These are phyloP conservation scores for Hydrolagus affinis DNA, from an alignment of 2,113 vertebrate species.

Conservation along the genomic window DNA sequence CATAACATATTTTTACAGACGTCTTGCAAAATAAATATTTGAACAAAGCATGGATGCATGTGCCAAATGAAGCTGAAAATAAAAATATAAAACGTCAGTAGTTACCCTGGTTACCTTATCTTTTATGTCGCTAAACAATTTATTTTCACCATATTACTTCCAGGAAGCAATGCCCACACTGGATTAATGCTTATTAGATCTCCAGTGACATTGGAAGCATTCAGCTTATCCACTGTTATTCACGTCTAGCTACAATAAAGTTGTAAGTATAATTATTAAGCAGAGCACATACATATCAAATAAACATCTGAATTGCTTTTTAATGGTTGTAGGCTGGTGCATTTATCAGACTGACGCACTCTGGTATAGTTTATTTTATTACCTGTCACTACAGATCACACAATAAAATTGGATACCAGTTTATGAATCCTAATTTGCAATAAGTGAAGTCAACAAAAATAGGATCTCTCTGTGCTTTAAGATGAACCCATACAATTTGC, in stretches of 20 bases:
- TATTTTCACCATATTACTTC: too few relatives aligned
- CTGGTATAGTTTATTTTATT: neutral
- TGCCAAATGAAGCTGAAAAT: constrained; percentile 17
- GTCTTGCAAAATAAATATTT: constrained; percentile 2
- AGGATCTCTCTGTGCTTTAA: neutral
- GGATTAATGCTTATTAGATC: neutral
- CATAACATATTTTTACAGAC: neutral
- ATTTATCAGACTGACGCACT: constrained; percentile 12
- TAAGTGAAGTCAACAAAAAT: neutral
- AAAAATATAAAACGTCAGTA: neutral
- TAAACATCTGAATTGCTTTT: constrained; percentile 4
- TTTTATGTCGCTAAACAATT: too few relatives aligned
- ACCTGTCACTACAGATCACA: neutral
- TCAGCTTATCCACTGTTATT: neutral
- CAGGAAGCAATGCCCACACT: neutral
- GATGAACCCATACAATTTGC: too few relatives aligned
- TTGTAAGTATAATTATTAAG: neutral
- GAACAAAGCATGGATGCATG: neutral
- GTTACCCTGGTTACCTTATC: constrained; percentile 8
- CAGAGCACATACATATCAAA: neutral
- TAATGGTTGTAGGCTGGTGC: constrained; percentile 18
- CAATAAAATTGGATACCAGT: neutral
- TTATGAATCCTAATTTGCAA: neutral
- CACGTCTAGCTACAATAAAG: neutral
- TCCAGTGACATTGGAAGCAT: neutral